These are phyloP conservation scores for Holacanthella duospinosa DNA, from an alignment of 2,888 invertebrate species.

Conservation along the genomic window DNA sequence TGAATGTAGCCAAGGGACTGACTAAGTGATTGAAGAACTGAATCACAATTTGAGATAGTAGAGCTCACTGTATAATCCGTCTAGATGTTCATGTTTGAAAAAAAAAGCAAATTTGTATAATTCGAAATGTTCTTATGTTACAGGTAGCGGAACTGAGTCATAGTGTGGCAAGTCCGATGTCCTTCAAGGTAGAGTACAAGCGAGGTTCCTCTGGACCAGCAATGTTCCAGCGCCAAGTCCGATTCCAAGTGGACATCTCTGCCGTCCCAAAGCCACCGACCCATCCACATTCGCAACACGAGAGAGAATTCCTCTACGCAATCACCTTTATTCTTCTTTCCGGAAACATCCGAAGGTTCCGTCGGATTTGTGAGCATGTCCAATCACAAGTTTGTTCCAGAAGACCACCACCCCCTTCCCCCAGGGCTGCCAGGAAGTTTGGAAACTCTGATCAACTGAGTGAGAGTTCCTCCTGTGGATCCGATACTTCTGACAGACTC, in stretches of 20 bases:
- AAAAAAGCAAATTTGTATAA: background rate
- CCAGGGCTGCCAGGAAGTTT: slow-evolving; percentile 54
- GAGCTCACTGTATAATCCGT: background rate
- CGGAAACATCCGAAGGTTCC: slow-evolving; percentile 87
- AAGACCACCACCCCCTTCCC: slow-evolving; percentile 52
- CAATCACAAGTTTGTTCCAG: slow-evolving; percentile 65
- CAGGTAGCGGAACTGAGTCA: slow-evolving; percentile 93
- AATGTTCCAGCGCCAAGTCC: slow-evolving; percentile 91
- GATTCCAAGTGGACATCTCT: slow-evolving; percentile 62
- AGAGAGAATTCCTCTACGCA: slow-evolving; percentile 64
- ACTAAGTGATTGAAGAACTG: too few relatives aligned
- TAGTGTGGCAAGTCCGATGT: slow-evolving; percentile 95
- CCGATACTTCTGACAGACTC: slow-evolving; percentile 55
- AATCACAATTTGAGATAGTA: too few relatives aligned
- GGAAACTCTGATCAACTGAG: slow-evolving; percentile 51
- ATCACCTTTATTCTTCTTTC: slow-evolving; percentile 89
- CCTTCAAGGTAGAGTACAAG: slow-evolving; percentile 95
- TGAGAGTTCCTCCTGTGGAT: slow-evolving; percentile 59
- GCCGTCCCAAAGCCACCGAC: slow-evolving; percentile 49
- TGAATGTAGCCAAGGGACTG: too few relatives aligned
- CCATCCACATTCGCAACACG: slow-evolving; percentile 42
- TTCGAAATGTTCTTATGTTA: slow-evolving; percentile 38
- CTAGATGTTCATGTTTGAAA: background rate
- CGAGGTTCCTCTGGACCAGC: slow-evolving; percentile 85
- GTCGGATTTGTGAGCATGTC: slow-evolving; percentile 91